Base-by-base conservation (phyloP, 2,797 vertebrate genomes). In the Poliocrania exsul region DNA sequence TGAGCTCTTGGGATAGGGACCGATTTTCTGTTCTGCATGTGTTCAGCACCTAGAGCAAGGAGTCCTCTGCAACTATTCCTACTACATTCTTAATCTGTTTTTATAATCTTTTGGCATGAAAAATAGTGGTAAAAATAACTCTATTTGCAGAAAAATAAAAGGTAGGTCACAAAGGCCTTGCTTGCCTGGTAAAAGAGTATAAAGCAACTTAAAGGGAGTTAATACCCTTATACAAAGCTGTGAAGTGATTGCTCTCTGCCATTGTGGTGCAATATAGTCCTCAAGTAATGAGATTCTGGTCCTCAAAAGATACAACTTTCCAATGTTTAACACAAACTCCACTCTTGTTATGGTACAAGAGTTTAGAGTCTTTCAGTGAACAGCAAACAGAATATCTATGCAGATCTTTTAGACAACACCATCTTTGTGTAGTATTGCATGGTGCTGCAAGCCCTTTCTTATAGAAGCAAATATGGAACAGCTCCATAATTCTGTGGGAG, bases 401-500 rank as follows among this genome's bases (percentile, higher is more conserved):
- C 81, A 91, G 91, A 88, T 92, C 89, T 81, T 91, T 70, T 14
- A 83, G 75, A 95, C 95, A 95, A 61, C 81, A 24, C 75, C 86
- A 73, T 77, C 94, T 95, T 95, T 95, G 91, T 95, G 44, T 26
- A 69, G 50, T 33, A 25, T n/a, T 70, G 65, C 58, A 72, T 75
- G 80, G 51, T 90, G 72, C 91, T 96, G 72, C 90, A 84, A 93
- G 51, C 60, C 31, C 31, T 94, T 93, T 92, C 91, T 72, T 90
- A 93, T 28, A 66, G 89, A 75, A 81, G 69, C 65, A 96, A 93
- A 86, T 92, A 96, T 78, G 66, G 84, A 95, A 89, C 84, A 91
- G 79, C 89, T 96, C 87, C 73, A 66, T 90, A 83, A 87, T 94
- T 91, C 87, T 58, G 58, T 84, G 90, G 85, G 94, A 93, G 93